phyloP scores from a whole-genome alignment of 1,140 invertebrate species.

The Helicoverpa zea region DNA sequence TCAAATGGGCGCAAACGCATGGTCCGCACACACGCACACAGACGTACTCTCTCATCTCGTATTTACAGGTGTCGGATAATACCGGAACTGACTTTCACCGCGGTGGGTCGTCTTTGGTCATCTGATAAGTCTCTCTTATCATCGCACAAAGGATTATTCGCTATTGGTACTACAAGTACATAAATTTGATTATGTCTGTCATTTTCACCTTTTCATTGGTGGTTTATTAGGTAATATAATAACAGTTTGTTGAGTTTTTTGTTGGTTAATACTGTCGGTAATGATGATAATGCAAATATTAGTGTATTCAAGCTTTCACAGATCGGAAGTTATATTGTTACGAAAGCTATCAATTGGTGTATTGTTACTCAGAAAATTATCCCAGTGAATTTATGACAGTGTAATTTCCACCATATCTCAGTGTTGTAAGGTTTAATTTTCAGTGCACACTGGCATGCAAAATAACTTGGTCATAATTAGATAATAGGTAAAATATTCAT shows the following conservation, averaged over 20 bases:
- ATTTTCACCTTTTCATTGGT: no score
- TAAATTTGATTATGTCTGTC: no score
- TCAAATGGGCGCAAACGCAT: constrained; percentile 70
- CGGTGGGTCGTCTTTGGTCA: constrained; percentile 66
- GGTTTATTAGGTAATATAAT: no score
- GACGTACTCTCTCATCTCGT: constrained; percentile 65
- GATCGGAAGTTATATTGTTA: constrained; percentile 17
- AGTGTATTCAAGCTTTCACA: neutral
- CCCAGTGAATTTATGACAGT: neutral
- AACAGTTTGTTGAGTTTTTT: neutral
- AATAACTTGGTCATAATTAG: constrained; percentile 1
- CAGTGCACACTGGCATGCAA: neutral
- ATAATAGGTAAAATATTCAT: constrained; percentile 5
- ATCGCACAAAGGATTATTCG: constrained; percentile 45
- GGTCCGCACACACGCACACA: constrained; percentile 59
- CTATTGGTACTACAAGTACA: neutral
- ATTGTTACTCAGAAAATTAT: neutral
- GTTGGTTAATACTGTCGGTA: neutral
- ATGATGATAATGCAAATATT: neutral
- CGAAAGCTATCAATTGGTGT: neutral
- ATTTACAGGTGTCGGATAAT: constrained; percentile 78
- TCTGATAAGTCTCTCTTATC: constrained; percentile 56
- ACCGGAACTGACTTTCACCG: constrained; percentile 82
- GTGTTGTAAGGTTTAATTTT: neutral
- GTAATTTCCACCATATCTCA: neutral